Evolutionary conservation across 2,797 vertebrate species (phyloP).

Genomic region (Arremon aurantiirostris): DNA sequence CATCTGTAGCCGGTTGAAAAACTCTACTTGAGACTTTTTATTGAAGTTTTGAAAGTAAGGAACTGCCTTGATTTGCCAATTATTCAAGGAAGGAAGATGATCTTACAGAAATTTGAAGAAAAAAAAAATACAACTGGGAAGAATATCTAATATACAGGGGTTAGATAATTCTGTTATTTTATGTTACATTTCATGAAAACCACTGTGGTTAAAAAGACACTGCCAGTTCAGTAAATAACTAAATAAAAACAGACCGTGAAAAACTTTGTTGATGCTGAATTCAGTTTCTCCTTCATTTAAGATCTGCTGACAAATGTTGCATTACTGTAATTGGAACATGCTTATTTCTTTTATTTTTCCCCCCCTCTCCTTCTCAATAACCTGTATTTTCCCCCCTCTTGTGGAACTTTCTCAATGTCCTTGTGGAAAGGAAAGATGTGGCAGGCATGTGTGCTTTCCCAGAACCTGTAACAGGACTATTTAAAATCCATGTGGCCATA

Average conservation of each 20-base stretch:
- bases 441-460: background rate
- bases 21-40: background rate
- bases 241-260: background rate
- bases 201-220: background rate
- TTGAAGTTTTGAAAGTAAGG: background rate
- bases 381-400: background rate
- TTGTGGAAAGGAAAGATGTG: background rate
- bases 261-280: background rate
- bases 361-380: background rate
- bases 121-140: background rate
- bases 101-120: background rate
- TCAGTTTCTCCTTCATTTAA: background rate
- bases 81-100: background rate
- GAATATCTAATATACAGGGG: background rate
- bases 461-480: background rate
- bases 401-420: background rate
- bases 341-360: background rate
- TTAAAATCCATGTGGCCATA: background rate
- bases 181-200: background rate
- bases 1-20: background rate
- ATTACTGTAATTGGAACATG: background rate
- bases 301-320: background rate
- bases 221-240: background rate
- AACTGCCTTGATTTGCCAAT: background rate
- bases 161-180: background rate